Base-by-base conservation (phyloP, 2,797 vertebrate species). In the Coranthus polyacanthus region DNA sequence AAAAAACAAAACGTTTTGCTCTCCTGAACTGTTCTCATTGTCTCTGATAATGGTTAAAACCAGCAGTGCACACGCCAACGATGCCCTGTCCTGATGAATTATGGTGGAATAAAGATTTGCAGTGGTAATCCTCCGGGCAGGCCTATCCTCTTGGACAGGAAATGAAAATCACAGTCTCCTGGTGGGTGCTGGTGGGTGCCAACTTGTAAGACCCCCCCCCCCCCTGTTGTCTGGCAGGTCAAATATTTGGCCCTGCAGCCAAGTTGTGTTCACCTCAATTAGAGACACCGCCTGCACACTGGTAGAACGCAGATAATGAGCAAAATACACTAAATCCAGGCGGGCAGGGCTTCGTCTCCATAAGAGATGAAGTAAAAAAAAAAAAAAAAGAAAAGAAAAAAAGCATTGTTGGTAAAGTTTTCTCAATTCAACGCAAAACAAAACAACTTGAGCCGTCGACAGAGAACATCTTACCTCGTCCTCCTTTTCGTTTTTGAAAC, bases 381-480 rank as follows among this genome's bases (percentile, higher is more conserved):
- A n/a, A n/a, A n/a, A n/a, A n/a, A n/a, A n/a, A n/a, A n/a, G n/a
- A n/a, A n/a, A n/a, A n/a, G n/a, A n/a, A n/a, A n/a, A 29, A 29
- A 29, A 29, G 6, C 26, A 29, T 15, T 22, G 32, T 53, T 18
- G n/a, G 54, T 51, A 21, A 65, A 42, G 7, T 29, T 29, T 29
- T 29, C 3, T 29, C 26, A n/a, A n/a, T n/a, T n/a, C n/a, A n/a
- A n/a, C n/a, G n/a, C 6, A 29, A 29, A 29, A 29, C 3, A 29
- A 6, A 34, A n/a, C 12, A 50, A 36, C 52, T 51, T 3, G 17
- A 57, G 37, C 26, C 21, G n/a, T n/a, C n/a, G n/a, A n/a, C n/a
- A n/a, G n/a, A n/a, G n/a, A n/a, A n/a, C n/a, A 16, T 13, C 94
- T 93, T 90, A 98, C 96, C 96, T 98, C 96, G 76, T 98, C 96